Base-by-base conservation (phyloP, 2,113 vertebrate species). In the Peromyscus leucopus region DNA sequence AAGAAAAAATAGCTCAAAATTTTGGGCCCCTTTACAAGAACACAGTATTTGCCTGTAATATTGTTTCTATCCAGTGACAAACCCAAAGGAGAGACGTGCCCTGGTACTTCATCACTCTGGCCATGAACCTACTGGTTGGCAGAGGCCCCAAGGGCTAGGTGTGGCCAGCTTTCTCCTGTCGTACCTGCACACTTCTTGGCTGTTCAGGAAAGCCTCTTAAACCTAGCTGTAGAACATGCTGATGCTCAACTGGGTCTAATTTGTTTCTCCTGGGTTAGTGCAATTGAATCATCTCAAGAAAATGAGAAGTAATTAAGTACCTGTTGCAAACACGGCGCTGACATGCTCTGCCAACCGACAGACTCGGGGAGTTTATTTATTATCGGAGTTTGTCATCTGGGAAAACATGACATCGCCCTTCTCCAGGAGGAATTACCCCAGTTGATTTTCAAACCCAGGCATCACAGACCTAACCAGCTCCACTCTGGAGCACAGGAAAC, bases 301-400 rank as follows among this genome's bases (percentile, higher is more conserved):
- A 97, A 96, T 75, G 87, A 95, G 97, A 97, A 91, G 95, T 95
- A 97, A 90, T 96, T 97, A 96, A 97, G 85, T 87, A 97, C 90
- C 97, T 98, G 96, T 97, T 93, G 96, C 91, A 94, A 93, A 83
- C 90, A 87, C 91, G 92, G 84, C 33, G 26, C 92, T 84, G 96
- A 95, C 94, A 93, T 83, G 76, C 86, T 82, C 88, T 89, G 51
- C 90, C 95, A 84, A 6, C 90, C 89, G 80, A 17, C 79, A 79
- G 75, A 72, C 2, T 0, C 75, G 57, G 71, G 67, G 92, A 86
- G 88, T 89, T 91, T 92, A 17, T 95, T 94, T 96, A 93, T 96
- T 82, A 69, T 84, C 55, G 36, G 76, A 92, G 46, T 76, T 1
- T 65, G 39, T 88, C 92, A 31, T 90, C 87, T 86, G 95, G 78